A percentile compares a stretch with the other conserved stretches of the same genome.
These are phyloP conservation scores for Hippocampus guttulatus DNA, from an alignment of 2,113 vertebrate species.

Conservation along the genomic window DNA sequence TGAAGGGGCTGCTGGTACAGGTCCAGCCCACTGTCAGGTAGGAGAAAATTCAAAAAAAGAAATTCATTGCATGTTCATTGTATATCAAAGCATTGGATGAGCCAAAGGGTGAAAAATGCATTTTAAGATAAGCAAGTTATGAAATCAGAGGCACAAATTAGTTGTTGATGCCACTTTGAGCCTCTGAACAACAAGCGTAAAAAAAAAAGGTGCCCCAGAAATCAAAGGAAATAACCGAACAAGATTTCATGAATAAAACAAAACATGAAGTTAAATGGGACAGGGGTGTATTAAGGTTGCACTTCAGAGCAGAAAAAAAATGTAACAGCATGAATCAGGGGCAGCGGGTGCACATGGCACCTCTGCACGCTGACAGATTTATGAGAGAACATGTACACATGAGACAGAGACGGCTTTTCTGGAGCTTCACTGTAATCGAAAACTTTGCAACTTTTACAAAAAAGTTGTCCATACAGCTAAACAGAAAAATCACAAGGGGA, in stretches of 20 bases:
- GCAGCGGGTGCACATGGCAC: slow-evolving; percentile 27
- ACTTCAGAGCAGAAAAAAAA: slow-evolving; percentile 25
- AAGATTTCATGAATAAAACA: slow-evolving; percentile 45
- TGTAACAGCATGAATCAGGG: neutral
- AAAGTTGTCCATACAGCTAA: slow-evolving; percentile 1
- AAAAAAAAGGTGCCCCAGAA: slow-evolving; percentile 52
- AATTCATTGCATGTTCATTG: slow-evolving; percentile 36
- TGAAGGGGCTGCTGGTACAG: slow-evolving; percentile 17
- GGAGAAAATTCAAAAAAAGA: slow-evolving; percentile 14
- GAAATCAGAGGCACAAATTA: slow-evolving; percentile 29
- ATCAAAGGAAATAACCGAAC: slow-evolving; percentile 20
- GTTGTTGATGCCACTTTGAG: slow-evolving; percentile 17
- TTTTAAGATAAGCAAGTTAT: slow-evolving; percentile 18
- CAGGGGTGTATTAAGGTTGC: slow-evolving; percentile 37
- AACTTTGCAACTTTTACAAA: slow-evolving; percentile 44
- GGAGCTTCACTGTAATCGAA: slow-evolving; percentile 48
- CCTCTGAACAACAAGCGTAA: slow-evolving; percentile 28
- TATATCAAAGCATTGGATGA: slow-evolving; percentile 28
- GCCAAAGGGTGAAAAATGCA: neutral
- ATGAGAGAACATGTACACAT: slow-evolving; percentile 41
- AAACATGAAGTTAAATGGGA: slow-evolving; percentile 40
- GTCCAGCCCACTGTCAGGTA: slow-evolving; percentile 15
- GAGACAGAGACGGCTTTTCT: slow-evolving; percentile 49
- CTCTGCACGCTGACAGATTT: slow-evolving; percentile 44
- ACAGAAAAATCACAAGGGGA: slow-evolving; percentile 6